Evolutionary conservation across 2,797 vertebrate species (phyloP).

Genomic region (Protonibea diacanthus): DNA sequence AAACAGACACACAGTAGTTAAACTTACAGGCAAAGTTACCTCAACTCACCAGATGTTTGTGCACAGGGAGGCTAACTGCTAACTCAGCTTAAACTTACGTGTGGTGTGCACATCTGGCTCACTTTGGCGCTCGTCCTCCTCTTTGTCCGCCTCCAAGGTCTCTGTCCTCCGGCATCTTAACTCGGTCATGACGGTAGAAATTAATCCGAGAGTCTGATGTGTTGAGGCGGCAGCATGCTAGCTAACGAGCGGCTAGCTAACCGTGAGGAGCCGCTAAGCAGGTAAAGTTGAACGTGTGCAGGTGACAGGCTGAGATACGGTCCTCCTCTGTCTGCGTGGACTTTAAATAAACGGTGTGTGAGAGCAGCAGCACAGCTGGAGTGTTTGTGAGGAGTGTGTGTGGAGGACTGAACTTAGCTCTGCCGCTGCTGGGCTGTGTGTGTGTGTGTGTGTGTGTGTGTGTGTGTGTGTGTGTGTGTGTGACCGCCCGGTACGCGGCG

Average conservation of each 20-base stretch:
- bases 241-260: conserved; percentile 45
- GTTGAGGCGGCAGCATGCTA: conserved; percentile 69
- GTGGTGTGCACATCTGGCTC: background rate
- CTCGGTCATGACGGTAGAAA: conserved; percentile 72
- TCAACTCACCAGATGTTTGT: background rate
- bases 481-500: conserved; percentile 12
- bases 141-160: conserved; percentile 23
- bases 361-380: background rate
- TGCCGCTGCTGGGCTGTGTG: background rate
- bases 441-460: too few relatives aligned
- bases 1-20: background rate
- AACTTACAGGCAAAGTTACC: background rate
- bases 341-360: background rate
- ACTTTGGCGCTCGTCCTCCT: conserved; percentile 15
- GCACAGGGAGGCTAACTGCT: conserved; percentile 7
- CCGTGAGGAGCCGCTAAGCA: background rate
- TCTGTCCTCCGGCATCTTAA: conserved; percentile 69
- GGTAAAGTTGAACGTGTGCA: too few relatives aligned
- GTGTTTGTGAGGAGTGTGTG: background rate
- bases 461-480: too few relatives aligned
- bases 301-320: background rate
- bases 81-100: conserved; percentile 58
- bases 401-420: conserved; percentile 1
- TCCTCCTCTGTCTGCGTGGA: fast-evolving
- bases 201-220: conserved; percentile 25